Conservation (phyloP, 2,797 vertebrate genomes). For the Brotula barbata region DNA sequence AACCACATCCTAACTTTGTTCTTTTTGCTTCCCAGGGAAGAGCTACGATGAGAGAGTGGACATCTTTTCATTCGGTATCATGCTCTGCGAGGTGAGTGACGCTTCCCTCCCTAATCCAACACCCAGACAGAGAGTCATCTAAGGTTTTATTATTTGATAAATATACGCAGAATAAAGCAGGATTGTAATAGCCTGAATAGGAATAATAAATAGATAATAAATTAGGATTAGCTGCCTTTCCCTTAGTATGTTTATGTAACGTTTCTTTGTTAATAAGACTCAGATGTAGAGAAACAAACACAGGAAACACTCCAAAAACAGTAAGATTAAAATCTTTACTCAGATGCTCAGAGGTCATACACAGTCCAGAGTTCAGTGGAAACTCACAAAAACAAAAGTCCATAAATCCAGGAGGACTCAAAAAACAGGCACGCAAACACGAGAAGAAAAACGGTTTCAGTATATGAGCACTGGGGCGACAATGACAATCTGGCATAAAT, state of each 20-base stretch:
- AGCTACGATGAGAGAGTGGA: constrained; percentile 96
- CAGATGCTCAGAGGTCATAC: too few relatives aligned
- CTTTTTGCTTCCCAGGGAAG: constrained; percentile 78
- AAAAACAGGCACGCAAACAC: too few relatives aligned
- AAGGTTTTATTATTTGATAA: constrained; percentile 12
- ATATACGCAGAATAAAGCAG: not conserved
- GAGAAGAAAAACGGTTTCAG: too few relatives aligned
- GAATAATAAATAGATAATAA: not conserved
- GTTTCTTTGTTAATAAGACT: too few relatives aligned
- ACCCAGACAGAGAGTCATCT: not conserved
- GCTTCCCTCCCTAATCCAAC: not conserved
- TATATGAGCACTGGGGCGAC: too few relatives aligned
- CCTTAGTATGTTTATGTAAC: not conserved
- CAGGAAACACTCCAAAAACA: too few relatives aligned
- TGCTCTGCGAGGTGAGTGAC: constrained; percentile 91
- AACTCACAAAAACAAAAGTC: too few relatives aligned
- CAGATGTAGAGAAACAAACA: too few relatives aligned
- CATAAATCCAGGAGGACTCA: too few relatives aligned
- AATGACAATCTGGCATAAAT: too few relatives aligned
- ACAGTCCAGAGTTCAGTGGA: too few relatives aligned
- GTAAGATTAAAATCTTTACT: too few relatives aligned
- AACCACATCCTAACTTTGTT: constrained; percentile 9
- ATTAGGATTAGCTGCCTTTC: not conserved
- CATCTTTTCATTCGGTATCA: constrained; percentile 96
- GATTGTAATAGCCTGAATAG: not conserved